Conservation (phyloP, 2,888 invertebrate genomes). For the Fragum whitleyi region DNA sequence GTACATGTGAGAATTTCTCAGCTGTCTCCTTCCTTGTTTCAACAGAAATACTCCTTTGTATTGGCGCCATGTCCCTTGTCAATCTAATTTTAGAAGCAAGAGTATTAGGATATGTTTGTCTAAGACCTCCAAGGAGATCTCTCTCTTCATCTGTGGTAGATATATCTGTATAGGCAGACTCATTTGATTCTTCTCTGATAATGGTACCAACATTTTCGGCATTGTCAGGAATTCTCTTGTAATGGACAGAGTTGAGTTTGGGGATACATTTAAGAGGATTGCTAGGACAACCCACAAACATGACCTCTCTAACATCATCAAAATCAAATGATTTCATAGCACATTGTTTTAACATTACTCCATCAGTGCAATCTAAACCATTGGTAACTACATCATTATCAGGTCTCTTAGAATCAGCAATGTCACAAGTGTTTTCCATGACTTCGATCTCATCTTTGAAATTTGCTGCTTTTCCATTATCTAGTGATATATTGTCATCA, state of each 20-base stretch:
- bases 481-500: too few relatives aligned
- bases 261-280: background rate
- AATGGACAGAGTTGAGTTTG: background rate
- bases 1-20: background rate
- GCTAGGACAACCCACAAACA: background rate
- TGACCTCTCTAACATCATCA: slow-evolving; percentile 5
- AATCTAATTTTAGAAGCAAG: background rate
- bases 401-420: background rate
- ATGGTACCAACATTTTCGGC: background rate
- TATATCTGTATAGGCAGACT: background rate
- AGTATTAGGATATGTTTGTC: background rate
- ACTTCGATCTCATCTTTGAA: background rate
- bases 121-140: background rate
- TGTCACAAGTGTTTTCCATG: background rate
- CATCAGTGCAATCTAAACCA: slow-evolving; percentile 6
- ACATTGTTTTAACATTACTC: slow-evolving; percentile 5
- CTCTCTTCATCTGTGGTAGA: background rate
- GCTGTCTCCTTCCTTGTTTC: background rate
- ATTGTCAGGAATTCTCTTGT: background rate
- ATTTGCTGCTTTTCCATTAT: too few relatives aligned
- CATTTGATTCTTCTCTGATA: background rate
- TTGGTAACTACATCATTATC: background rate
- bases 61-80: background rate
- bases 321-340: slow-evolving; percentile 8
- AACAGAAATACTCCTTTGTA: background rate